Evolutionary conservation across 2,113 vertebrate species (phyloP), one percentile per base, ranked within the genome.

Genomic region (Cyanoliseus patagonus): DNA sequence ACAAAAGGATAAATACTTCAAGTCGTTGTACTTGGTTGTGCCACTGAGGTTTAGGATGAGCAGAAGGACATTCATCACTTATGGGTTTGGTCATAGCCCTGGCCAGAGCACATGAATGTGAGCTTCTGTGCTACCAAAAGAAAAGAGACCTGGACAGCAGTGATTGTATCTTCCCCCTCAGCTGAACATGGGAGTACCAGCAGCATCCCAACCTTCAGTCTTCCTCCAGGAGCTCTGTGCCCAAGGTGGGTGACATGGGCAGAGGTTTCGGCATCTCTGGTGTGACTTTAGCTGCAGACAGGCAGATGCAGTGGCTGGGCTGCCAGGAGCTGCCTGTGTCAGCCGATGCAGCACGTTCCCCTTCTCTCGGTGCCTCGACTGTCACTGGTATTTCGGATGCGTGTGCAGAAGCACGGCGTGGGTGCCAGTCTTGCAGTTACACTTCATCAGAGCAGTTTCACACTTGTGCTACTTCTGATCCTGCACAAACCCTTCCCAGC

Each of bases 401-500:
- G 0, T 17, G 79, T 80, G 85, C 94, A 66, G 92, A 80, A 80
- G 83, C 83, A 63, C 37, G 33, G 52, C 0, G 2, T 70, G 86
- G n/a, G 73, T 92, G 88, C 76, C 83, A 90, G 72, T 39, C 79
- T 66, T 10, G 0, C 17, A 93, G 92, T 59, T 94, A 74, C 88
- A 63, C 83, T 70, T 86, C 88, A 93, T 68, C 41, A 83, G 86
- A 92, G 79, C 64, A 63, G 68, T 74, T 93, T 90, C 88, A 92
- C 91, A 51, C 83, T 49, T 75, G 37, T 0, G 17, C 52, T 74
- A 1, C 90, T 77, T 46, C 18, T 0, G 0, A 66, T 83, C 39
- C 69, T 39, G 72, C 53, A 63, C 76, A 46, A 90, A 66, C 28
- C 3, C 59, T 90, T 93, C 63, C 62, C 49, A 2, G 2, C 2